Evolutionary conservation across 2,797 vertebrate species (phyloP), one percentile per base, ranked within the genome.

Genomic region (Chelidonichthys spinosus): DNA sequence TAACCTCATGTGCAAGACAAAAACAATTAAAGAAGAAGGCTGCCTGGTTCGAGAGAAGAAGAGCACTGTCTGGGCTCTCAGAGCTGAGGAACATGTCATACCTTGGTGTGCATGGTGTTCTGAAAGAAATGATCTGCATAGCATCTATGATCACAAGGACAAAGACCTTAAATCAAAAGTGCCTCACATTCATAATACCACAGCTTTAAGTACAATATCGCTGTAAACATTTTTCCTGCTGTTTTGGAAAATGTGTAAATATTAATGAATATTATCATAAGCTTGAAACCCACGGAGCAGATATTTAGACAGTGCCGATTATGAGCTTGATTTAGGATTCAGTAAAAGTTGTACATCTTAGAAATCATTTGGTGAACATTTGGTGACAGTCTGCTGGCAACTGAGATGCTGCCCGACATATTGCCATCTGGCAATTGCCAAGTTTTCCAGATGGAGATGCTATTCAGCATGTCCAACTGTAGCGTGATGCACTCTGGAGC

Each of bases 381-480:
- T 74, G 63, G 67, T 76, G 75, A 50, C 47, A 84, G 61, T 61
- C 39, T 71, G 47, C 33, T 50, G 43, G 42, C 40, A 54, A 67
- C 63, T 62, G 53, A 74, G 43, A 87, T 70, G 44, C 68, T 77
- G 75, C 18, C 71, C 69, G 76, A 82, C 76, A 87, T 85, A 74
- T 79, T 86, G 74, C 62, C 77, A 53, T 78, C 74, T 85, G 55
- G 59, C 85, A 77, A 68, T 36, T 61, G 84, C 49, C 64, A 76
- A 47, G 62, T 74, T 77, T 59, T 76, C 67, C 83, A 87, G 81
- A 87, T 87, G 85, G 88, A 67, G 70, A 81, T 62, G 63, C 44
- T 60, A 63, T 63, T 76, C 69, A 54, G 66, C 55, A 63, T 32
- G 67, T 52, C 63, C 74, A 86, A 78, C 64, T 72, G 58, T 80